A percentile compares a stretch with the other conserved stretches of the same genome.
phyloP scores from a whole-genome alignment of 1,140 invertebrate species.

The Daktulosphaira vitifoliae region DNA sequence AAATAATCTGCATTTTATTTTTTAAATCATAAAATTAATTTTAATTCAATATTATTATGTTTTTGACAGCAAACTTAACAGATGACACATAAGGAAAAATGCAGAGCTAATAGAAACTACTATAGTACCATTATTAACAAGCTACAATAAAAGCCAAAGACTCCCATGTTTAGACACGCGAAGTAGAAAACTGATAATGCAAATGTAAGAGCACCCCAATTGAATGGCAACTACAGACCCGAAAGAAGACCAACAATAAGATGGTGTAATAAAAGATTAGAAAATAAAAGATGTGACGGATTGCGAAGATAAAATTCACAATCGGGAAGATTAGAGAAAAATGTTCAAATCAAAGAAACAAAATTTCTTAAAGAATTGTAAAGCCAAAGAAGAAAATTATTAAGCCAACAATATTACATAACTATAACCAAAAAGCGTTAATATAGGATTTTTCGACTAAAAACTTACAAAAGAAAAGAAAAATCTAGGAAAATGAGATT shows the following conservation, averaged over 20 bases:
- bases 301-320: background rate
- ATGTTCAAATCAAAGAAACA: background rate
- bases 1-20: no score
- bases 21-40: no score
- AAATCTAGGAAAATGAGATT: no score
- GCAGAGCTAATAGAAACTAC: background rate
- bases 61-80: background rate
- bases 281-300: background rate
- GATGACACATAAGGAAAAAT: background rate
- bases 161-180: background rate
- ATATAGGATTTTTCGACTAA: no score
- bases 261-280: background rate
- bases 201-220: background rate
- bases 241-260: background rate
- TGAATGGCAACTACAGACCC: background rate
- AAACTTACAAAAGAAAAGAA: no score
- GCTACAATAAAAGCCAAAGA: background rate
- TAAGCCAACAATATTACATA: no score
- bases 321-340: background rate
- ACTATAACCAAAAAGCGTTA: no score
- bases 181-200: background rate
- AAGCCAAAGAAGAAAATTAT: conserved; percentile 2
- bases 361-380: conserved; percentile 9
- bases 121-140: background rate
- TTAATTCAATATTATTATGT: no score